Base-by-base conservation (phyloP, 2,797 vertebrate species). In the Oreonectes daqikongensis region DNA sequence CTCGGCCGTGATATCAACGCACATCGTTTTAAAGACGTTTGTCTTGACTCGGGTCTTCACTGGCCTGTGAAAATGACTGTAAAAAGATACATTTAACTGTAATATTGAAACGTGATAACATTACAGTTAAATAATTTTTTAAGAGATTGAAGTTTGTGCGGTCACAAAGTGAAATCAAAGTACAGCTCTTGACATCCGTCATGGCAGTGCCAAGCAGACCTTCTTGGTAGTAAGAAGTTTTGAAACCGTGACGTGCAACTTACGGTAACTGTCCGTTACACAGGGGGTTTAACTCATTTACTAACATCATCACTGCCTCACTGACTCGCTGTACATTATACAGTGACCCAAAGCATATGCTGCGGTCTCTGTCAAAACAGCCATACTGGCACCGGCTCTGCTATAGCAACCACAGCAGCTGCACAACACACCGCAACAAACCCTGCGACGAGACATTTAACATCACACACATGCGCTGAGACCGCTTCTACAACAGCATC, bases 371-470 rank as follows among this genome's bases (percentile, higher is more conserved):
- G 6, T 72, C 70, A 72, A 57, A 32, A 78, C 64, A 69, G 55
- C 44, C 61, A 75, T 66, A 75, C 66, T 81, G 79, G 79, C 72
- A 81, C 53, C 63, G 24, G 46, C 26, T 81, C 52, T 81, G 79
- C 72, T 83, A 64, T 81, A 72, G 76, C 79, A 74, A 83, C 79
- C 64, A 26, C 15, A 61, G 46, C 48, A 22, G 9, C 24, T 6
- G 40, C 28, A 20, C 55, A 50, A 79, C 55, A 83, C 52, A 76
- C 46, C 68, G 3, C 5, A 15, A 48, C 60, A 71, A 55, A 77
- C 52, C 18, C 48, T 9, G 48, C 48, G 12, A 15, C 40, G 3
- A 14, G 40, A 42, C 10, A 42, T 42, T 12, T 12, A 42, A 42
- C 40, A 42, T 42, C 40, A 42, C 40, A 42, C 40, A 14, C 40